Evolutionary conservation across 2,797 vertebrate species (phyloP).

Genomic region (Thaleichthys pacificus): DNA sequence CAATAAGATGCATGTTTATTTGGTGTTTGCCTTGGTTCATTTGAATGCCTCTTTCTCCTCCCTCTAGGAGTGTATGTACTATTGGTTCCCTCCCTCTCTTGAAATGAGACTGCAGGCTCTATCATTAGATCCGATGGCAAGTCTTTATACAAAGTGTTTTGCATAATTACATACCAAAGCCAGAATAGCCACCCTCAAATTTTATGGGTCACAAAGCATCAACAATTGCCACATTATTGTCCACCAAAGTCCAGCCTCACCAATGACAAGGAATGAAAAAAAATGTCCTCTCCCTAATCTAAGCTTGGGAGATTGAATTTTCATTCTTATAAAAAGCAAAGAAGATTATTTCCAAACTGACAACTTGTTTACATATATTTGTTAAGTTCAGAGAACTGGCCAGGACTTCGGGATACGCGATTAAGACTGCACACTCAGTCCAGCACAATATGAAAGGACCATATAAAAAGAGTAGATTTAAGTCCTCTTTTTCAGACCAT

Average conservation of each 20-base stretch:
- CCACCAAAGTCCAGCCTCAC: conserved; percentile 91
- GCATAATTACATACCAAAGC: conserved; percentile 99
- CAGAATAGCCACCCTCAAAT: conserved; percentile 99
- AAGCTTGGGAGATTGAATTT: conserved; percentile 86
- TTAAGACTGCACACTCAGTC: conserved; percentile 58
- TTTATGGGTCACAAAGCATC: conserved; percentile 99
- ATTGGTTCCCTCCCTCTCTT: conserved; percentile 82
- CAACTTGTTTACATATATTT: conserved; percentile 90
- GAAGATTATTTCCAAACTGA: conserved; percentile 87
- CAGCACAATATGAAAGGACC: conserved; percentile 59
- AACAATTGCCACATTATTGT: conserved; percentile 99
- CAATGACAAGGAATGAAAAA: conserved; percentile 78
- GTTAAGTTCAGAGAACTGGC: conserved; percentile 83
- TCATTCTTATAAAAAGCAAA: conserved; percentile 84
- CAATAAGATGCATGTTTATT: conserved; percentile 63
- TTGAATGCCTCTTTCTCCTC: conserved; percentile 79
- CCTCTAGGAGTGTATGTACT: conserved; percentile 76
- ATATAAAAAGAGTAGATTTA: conserved; percentile 70
- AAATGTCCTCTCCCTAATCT: conserved; percentile 85
- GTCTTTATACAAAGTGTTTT: conserved; percentile 99
- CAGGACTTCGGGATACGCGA: conserved; percentile 67
- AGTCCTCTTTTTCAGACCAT: conserved; percentile 61
- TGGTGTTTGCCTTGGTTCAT: conserved; percentile 80
- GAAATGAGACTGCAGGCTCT: conserved; percentile 91
- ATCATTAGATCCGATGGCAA: conserved; percentile 99